Conservation (phyloP, 2,888 invertebrate species). For the Oligia strigilis region DNA sequence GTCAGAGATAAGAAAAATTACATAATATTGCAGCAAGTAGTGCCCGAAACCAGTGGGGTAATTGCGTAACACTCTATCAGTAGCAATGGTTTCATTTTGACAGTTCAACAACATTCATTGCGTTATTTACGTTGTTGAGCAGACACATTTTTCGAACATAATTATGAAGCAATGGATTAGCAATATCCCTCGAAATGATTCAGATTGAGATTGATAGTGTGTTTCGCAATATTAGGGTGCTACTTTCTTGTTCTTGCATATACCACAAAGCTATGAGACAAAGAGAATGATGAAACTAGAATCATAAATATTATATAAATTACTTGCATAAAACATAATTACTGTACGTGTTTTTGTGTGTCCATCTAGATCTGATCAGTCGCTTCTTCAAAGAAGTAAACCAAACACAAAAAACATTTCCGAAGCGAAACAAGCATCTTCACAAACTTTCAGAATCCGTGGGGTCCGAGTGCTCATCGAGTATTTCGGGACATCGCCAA, state of each 20-base stretch:
- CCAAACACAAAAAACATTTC: not conserved
- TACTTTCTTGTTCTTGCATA: not conserved
- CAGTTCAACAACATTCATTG: no score
- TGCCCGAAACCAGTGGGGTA: not conserved
- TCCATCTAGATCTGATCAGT: not conserved
- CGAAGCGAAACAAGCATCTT: not conserved
- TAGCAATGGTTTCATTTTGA: no score
- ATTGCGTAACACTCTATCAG: no score
- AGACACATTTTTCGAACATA: no score
- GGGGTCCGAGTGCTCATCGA: no score
- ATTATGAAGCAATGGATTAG: no score
- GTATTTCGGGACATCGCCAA: no score
- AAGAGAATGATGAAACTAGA: no score
- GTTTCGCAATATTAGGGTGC: no score
- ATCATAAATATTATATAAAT: not conserved
- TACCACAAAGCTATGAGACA: not conserved
- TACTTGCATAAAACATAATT: not conserved
- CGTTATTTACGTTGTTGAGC: no score
- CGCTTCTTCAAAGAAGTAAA: not conserved
- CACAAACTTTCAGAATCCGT: not conserved
- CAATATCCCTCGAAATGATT: no score
- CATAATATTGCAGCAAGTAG: not conserved
- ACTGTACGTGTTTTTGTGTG: not conserved
- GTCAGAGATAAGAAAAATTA: not conserved
- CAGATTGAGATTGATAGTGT: no score